A percentile compares a stretch with the other conserved stretches of the same genome.
Evolutionary conservation across 2,797 vertebrate species (phyloP).

Genomic region (Melanotaenia pygmaea): DNA sequence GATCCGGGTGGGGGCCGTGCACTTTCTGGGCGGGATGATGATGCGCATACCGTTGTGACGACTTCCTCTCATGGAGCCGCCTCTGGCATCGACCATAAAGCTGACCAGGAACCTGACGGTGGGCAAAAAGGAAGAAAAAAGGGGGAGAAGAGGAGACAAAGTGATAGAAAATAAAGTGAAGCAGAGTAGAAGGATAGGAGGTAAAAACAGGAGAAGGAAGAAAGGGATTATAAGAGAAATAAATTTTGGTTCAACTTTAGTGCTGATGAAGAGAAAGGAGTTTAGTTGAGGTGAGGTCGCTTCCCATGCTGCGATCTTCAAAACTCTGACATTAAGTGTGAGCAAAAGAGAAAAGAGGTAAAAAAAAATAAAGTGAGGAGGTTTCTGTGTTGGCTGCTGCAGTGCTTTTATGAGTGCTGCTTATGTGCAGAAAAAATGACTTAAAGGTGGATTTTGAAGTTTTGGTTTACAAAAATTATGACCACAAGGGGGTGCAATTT

Average conservation of each 20-base stretch:
- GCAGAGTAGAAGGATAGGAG: neutral
- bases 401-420: neutral
- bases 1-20: constrained; percentile 96
- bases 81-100: constrained; percentile 98
- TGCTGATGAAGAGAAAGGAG: constrained; percentile 41
- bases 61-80: constrained; percentile 97
- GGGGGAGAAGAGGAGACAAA: constrained; percentile 11
- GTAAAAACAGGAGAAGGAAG: neutral
- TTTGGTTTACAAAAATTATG: too few relatives aligned
- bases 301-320: constrained; percentile 77
- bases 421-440: neutral
- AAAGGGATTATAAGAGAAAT: constrained; percentile 14
- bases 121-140: constrained; percentile 3
- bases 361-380: constrained; percentile 30
- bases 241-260: constrained; percentile 29
- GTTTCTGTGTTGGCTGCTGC: constrained; percentile 60
- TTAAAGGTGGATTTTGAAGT: neutral
- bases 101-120: constrained; percentile 94
- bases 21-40: constrained; percentile 97
- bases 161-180: constrained; percentile 13
- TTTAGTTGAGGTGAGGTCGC: constrained; percentile 59
- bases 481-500: too few relatives aligned
- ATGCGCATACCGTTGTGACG: constrained; percentile 99
- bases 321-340: constrained; percentile 60
- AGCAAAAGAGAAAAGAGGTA: constrained; percentile 36